Percentiles rank a stretch among this genome's conserved stretches.
These are phyloP conservation scores for Monomorium pharaonis DNA, from an alignment of 1,140 invertebrate genomes.

Conservation along the genomic window DNA sequence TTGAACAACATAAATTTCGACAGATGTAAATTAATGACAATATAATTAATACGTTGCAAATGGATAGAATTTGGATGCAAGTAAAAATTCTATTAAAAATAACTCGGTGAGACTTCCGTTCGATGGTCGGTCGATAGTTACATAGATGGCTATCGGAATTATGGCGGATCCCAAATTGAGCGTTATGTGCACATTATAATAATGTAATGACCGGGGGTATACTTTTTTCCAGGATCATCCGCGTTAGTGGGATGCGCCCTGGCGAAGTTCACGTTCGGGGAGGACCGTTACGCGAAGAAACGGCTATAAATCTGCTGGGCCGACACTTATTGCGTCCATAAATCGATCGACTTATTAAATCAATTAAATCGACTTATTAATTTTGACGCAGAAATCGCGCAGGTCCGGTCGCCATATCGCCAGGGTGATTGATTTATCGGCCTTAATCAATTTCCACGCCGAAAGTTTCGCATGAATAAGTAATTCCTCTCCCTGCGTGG, in stretches of 20 bases:
- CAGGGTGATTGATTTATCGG: conserved; percentile 66
- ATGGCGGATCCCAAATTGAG: conserved; percentile 11
- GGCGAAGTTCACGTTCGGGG: conserved; percentile 23
- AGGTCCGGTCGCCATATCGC: conserved; percentile 20
- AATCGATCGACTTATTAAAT: conserved; percentile 72
- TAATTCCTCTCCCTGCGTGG: conserved; percentile 66
- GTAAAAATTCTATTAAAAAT: conserved; percentile 10
- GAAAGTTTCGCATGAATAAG: conserved; percentile 71
- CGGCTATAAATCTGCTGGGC: conserved; percentile 22
- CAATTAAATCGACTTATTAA: conserved; percentile 74
- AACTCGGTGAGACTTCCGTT: background rate
- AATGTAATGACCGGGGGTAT: background rate
- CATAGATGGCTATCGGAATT: conserved; percentile 40
- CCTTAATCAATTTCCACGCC: conserved; percentile 69
- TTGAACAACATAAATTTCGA: background rate
- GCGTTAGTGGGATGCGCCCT: background rate
- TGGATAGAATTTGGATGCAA: background rate
- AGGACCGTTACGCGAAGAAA: conserved; percentile 48
- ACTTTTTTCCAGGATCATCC: conserved; percentile 25
- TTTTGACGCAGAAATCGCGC: conserved; percentile 65
- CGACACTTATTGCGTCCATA: conserved; percentile 71
- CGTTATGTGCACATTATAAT: conserved; percentile 1
- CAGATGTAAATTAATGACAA: background rate
- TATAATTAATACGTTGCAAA: background rate
- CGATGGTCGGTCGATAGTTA: conserved; percentile 1